These are phyloP conservation scores for Ips nitidus DNA, from an alignment of 1,140 invertebrate species.

Conservation along the genomic window DNA sequence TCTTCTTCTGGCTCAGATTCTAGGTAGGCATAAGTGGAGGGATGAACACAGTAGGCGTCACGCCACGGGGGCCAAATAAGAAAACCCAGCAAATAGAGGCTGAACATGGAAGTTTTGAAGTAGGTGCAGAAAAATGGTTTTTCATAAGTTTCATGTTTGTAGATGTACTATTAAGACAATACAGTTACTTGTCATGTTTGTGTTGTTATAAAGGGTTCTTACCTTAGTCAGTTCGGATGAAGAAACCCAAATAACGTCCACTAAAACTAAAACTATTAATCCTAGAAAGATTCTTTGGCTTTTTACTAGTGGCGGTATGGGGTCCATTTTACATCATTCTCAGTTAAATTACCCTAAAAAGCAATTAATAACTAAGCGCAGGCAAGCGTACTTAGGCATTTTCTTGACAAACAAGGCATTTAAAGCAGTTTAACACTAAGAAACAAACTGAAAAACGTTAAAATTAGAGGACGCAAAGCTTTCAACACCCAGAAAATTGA, in stretches of 20 bases:
- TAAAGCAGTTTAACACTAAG: no score
- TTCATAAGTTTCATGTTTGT: constrained; percentile 74
- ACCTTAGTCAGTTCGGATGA: constrained; percentile 85
- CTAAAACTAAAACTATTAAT: constrained; percentile 73
- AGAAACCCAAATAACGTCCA: constrained; percentile 86
- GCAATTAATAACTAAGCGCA: not conserved
- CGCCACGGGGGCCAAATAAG: constrained; percentile 82
- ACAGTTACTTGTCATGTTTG: not conserved
- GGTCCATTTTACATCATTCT: constrained; percentile 10
- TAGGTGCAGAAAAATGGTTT: constrained; percentile 91
- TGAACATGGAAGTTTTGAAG: constrained; percentile 86
- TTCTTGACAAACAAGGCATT: no score
- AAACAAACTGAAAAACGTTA: no score
- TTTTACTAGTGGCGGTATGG: constrained; percentile 59
- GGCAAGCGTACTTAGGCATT: no score
- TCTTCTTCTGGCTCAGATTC: constrained; percentile 69
- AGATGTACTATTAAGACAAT: constrained; percentile 69
- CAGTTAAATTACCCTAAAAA: not conserved
- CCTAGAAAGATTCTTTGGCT: constrained; percentile 76
- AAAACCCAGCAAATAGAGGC: constrained; percentile 79
- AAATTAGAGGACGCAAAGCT: no score
- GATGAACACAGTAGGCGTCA: constrained; percentile 66
- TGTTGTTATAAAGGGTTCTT: constrained; percentile 23
- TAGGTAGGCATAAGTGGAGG: constrained; percentile 67
- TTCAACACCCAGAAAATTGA: no score